Evolutionary conservation across 2,113 vertebrate species (phyloP).

Genomic region (Theropithecus gelada): DNA sequence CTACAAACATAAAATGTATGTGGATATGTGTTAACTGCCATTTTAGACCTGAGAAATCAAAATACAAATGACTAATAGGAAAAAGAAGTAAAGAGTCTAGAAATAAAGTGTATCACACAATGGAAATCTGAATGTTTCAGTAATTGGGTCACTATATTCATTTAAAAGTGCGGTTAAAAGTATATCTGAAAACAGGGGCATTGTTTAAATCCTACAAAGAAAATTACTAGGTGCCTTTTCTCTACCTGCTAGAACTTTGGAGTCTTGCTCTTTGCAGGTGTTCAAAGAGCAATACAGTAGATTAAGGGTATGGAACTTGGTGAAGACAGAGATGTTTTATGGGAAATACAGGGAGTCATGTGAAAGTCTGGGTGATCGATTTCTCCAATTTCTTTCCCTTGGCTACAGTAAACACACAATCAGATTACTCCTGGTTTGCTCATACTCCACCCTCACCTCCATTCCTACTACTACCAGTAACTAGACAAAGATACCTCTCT

Average conservation of each 20-base stretch:
- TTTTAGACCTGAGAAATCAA: neutral
- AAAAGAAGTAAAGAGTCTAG: neutral
- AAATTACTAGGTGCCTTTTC: neutral
- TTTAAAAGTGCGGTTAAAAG: neutral
- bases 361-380: neutral
- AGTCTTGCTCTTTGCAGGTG: neutral
- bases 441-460: neutral
- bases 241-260: neutral
- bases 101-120: too few relatives aligned
- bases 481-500: neutral
- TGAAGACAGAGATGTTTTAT: neutral
- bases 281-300: neutral
- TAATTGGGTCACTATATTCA: neutral
- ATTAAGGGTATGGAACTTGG: neutral
- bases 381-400: neutral
- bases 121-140: neutral
- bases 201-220: neutral
- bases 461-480: neutral
- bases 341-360: neutral
- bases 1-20: too few relatives aligned
- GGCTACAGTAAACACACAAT: neutral
- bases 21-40: neutral
- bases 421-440: neutral
- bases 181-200: neutral
- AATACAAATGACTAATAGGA: neutral